phyloP scores from a whole-genome alignment of 2,888 invertebrate species.

The Pyralis farinalis region DNA sequence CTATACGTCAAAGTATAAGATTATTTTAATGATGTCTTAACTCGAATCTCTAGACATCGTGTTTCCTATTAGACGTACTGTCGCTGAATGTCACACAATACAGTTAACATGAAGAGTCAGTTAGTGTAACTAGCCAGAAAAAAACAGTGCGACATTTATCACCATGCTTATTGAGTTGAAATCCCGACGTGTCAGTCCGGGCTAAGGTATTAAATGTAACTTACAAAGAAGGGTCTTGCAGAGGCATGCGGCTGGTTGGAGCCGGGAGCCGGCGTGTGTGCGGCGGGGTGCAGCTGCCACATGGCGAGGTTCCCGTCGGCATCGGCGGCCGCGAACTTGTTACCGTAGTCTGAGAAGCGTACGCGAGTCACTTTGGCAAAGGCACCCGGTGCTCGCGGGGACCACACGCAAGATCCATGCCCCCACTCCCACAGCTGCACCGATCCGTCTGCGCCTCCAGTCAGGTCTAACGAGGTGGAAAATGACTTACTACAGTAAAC shows the following conservation, averaged over 20 bases:
- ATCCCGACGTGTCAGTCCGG: no score
- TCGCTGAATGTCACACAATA: no score
- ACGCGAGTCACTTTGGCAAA: constrained; percentile 97
- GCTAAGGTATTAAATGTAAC: no score
- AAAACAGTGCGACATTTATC: no score
- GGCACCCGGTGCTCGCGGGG: constrained; percentile 95
- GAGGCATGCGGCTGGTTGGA: constrained; percentile 77
- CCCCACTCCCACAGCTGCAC: constrained; percentile 99
- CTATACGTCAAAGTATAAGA: no score
- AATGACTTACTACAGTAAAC: no score
- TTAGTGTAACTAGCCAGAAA: no score
- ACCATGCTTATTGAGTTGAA: no score
- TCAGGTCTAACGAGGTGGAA: constrained; percentile 83
- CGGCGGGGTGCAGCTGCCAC: constrained; percentile 92
- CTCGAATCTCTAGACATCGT: no score
- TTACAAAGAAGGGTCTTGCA: constrained; percentile 91
- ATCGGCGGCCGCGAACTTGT: constrained; percentile 99
- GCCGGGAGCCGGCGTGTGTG: constrained; percentile 49
- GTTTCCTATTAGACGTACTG: no score
- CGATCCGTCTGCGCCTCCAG: constrained; percentile 97
- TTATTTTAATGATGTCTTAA: no score
- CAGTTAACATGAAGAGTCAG: no score
- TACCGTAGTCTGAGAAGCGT: constrained; percentile 97
- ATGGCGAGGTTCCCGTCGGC: constrained; percentile 97
- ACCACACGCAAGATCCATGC: constrained; percentile 93